phyloP scores from a whole-genome alignment of 2,888 invertebrate genomes.

The Anorthoa munda region DNA sequence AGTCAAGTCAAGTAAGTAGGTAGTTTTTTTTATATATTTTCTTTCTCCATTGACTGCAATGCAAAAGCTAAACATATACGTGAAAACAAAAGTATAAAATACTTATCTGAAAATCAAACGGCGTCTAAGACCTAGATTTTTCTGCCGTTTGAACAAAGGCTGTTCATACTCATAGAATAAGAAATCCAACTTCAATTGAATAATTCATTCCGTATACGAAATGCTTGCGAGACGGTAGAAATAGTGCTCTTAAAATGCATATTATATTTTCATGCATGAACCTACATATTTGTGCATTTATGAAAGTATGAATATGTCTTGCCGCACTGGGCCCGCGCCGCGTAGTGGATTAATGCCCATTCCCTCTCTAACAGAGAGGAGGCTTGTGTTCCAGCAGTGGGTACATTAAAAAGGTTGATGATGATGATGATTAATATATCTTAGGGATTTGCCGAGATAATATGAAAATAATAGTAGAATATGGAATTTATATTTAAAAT shows the following conservation, averaged over 20 bases:
- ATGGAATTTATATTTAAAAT: background rate
- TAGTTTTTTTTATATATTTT: background rate
- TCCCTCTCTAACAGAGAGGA: too few relatives aligned
- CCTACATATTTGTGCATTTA: conserved; percentile 40
- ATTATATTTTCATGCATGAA: conserved; percentile 49
- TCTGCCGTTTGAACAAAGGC: conserved; percentile 11
- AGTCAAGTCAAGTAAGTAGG: background rate
- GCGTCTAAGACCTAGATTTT: background rate
- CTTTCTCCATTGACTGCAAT: background rate
- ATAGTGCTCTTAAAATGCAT: conserved; percentile 49
- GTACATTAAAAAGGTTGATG: too few relatives aligned
- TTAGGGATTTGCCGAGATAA: background rate
- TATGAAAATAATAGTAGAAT: conserved; percentile 19
- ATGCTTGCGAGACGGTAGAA: conserved; percentile 17
- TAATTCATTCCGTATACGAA: conserved; percentile 6
- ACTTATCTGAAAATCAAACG: background rate
- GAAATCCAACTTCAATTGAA: background rate
- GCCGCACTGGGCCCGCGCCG: too few relatives aligned
- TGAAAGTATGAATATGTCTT: conserved; percentile 41
- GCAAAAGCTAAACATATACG: background rate
- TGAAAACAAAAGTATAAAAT: background rate
- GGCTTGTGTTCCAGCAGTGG: too few relatives aligned
- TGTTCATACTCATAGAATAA: background rate
- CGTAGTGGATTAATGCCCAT: too few relatives aligned
- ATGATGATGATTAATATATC: too few relatives aligned